Conservation (phyloP, 2,888 invertebrate species). For the Habroteleia sp. region DNA sequence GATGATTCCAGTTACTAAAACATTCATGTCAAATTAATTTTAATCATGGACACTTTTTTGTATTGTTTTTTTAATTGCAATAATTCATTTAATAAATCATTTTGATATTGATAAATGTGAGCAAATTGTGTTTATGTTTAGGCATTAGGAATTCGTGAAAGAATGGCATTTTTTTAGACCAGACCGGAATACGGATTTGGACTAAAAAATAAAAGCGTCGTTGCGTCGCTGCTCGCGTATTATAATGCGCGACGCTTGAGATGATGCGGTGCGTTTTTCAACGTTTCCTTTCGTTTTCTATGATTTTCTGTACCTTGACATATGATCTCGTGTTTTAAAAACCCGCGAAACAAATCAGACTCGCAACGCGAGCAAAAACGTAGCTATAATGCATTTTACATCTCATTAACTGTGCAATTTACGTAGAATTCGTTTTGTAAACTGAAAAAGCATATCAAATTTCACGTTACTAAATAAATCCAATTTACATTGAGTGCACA, state of each 20-base stretch:
- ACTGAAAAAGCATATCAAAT: neutral
- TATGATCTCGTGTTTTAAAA: conserved; percentile 66
- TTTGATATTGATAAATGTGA: no score
- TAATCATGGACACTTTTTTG: no score
- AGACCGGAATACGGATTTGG: conserved; percentile 1
- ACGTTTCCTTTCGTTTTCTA: conserved; percentile 63
- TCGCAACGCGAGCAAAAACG: conserved; percentile 1
- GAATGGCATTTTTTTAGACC: conserved; percentile 4
- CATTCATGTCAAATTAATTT: no score
- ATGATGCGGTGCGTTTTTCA: conserved; percentile 45
- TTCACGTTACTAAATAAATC: no score
- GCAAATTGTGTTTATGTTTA: no score
- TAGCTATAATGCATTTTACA: conserved; percentile 15
- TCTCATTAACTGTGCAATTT: conserved; percentile 9
- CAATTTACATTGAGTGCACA: no score
- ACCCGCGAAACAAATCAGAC: conserved; percentile 34
- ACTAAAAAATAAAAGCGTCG: conserved; percentile 4
- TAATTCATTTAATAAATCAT: no score
- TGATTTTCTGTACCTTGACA: conserved; percentile 69
- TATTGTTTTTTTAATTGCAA: no score
- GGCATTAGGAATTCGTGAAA: conserved; percentile 4
- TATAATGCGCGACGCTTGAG: conserved; percentile 23
- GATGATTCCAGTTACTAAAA: no score
- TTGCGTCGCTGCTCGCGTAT: conserved; percentile 18
- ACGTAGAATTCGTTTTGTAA: conserved; percentile 9